These are phyloP conservation scores for Arremon brunneinucha DNA, from an alignment of 2,797 vertebrate genomes.

Conservation along the genomic window DNA sequence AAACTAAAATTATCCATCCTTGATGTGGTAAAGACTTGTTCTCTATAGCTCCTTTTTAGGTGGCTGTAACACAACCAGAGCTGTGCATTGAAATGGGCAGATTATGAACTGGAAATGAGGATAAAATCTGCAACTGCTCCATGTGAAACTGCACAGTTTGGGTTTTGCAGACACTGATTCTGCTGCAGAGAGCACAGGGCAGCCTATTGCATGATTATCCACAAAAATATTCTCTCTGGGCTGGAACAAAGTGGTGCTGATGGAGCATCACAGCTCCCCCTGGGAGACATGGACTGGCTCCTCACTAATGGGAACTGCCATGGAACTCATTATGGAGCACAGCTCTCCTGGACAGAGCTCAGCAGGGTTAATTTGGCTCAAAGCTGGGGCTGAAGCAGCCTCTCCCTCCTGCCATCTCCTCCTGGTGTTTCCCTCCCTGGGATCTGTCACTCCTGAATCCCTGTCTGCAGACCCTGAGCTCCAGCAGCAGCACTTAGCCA, in stretches of 20 bases:
- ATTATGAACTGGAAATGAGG: not conserved
- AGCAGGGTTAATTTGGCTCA: not conserved
- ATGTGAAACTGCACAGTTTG: not conserved
- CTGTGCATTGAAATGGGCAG: not conserved
- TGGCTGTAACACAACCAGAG: not conserved
- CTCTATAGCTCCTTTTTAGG: not conserved
- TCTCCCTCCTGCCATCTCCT: not conserved
- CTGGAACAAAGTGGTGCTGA: not conserved
- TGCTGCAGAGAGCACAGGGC: not conserved
- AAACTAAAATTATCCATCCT: not conserved
- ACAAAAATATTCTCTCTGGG: fast-evolving
- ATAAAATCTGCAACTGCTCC: not conserved
- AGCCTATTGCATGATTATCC: not conserved
- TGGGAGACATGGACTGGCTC: fast-evolving
- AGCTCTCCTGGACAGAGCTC: not conserved
- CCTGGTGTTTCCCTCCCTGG: not conserved
- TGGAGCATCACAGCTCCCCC: fast-evolving
- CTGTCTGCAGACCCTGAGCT: too few species aligned
- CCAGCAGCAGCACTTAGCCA: not conserved
- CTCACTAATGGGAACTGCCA: not conserved
- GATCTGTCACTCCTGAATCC: too few species aligned
- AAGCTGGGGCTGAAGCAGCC: not conserved
- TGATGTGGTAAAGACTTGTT: not conserved
- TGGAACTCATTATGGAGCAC: fast-evolving
- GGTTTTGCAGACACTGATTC: not conserved